Percentiles rank a stretch among this genome's conserved stretches.
Evolutionary conservation across 2,113 vertebrate species (phyloP).

Genomic region (Aegithalos caudatus): DNA sequence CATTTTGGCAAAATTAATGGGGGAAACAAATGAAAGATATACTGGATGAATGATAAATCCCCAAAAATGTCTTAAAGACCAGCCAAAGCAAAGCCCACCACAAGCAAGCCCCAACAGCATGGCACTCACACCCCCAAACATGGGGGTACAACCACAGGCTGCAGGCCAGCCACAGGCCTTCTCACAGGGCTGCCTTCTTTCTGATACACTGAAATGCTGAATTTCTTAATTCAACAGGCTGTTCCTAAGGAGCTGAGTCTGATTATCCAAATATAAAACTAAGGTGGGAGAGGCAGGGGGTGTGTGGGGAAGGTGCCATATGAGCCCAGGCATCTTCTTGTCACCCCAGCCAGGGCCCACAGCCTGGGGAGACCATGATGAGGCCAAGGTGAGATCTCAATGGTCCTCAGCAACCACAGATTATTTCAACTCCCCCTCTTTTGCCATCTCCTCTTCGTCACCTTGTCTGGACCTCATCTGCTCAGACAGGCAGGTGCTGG

Average conservation of each 20-base stretch:
- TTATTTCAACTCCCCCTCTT: not conserved
- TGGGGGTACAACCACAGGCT: rapidly evolving
- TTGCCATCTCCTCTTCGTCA: not conserved
- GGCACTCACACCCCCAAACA: not conserved
- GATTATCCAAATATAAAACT: not conserved
- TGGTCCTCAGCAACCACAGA: rapidly evolving
- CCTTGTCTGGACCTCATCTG: not conserved
- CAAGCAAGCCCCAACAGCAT: rapidly evolving
- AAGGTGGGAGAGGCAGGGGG: rapidly evolving
- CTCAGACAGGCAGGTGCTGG: rapidly evolving
- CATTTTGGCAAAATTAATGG: not conserved
- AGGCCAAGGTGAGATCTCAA: not conserved
- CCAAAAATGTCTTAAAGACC: not conserved
- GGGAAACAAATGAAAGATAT: not conserved
- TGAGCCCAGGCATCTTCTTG: rapidly evolving
- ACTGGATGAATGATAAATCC: not conserved
- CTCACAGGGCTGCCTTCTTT: not conserved
- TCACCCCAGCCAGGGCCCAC: not conserved
- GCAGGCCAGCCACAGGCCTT: not conserved
- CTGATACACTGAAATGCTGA: not conserved
- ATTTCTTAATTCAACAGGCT: not conserved
- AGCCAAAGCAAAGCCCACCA: not conserved
- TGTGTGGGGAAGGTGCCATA: rapidly evolving
- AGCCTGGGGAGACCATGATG: rapidly evolving
- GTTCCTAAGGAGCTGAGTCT: not conserved